Percentiles rank a stretch among this genome's conserved stretches.
Conservation (phyloP, 2,797 vertebrate species). For the Nothura maculosa region DNA sequence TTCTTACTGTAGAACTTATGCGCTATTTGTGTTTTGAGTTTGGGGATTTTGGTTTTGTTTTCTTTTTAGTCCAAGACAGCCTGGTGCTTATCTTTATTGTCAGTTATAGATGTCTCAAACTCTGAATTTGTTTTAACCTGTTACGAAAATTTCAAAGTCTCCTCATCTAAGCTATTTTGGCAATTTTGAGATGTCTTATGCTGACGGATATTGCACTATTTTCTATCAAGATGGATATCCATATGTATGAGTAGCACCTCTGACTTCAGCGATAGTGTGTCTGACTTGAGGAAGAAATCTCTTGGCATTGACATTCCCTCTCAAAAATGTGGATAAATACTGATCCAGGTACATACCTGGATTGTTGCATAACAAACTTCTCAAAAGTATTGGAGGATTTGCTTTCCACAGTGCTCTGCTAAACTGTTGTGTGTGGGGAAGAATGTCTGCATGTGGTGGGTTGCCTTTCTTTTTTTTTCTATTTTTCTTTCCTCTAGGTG, state of each 20-base stretch:
- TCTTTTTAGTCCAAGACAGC: neutral
- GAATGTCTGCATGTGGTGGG: neutral
- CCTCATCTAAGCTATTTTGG: neutral
- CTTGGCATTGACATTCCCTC: neutral
- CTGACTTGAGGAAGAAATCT: neutral
- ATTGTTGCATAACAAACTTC: neutral
- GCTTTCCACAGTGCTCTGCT: neutral
- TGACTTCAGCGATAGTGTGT: neutral
- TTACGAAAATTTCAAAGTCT: neutral
- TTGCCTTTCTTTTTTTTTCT: too few species aligned
- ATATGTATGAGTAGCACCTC: neutral
- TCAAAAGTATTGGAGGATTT: neutral
- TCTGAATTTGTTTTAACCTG: neutral
- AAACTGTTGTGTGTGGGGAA: too few species aligned
- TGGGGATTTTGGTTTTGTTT: neutral
- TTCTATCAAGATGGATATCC: neutral
- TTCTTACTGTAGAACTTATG: neutral
- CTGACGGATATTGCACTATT: neutral
- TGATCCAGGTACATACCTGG: neutral
- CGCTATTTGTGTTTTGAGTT: neutral
- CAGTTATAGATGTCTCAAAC: neutral
- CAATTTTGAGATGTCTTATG: neutral
- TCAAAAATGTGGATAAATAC: neutral
- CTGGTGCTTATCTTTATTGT: neutral
- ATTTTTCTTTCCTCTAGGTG: neutral